Evolutionary conservation across 2,797 vertebrate genomes (phyloP), one percentile per base, ranked within the genome.

Genomic region (Valencia hispanica): DNA sequence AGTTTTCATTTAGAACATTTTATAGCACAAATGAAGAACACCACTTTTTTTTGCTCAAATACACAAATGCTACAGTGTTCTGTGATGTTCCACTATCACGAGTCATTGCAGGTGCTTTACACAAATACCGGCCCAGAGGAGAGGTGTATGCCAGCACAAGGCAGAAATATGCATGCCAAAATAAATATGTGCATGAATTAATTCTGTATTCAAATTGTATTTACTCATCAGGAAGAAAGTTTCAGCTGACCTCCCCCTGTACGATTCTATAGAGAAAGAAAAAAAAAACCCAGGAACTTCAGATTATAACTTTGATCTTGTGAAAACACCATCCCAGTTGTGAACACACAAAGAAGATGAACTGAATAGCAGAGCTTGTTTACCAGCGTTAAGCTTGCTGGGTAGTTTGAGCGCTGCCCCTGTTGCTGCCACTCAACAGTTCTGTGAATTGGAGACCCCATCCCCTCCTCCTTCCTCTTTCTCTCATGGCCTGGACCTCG

Each of bases 351-450:
- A 68, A 45, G 36, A 48, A 70, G 74, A 73, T 66, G 0, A 81
- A 75, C 70, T 71, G 41, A 80, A 83, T 71, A 55, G 71, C 45
- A 43, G 55, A 72, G 71, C 50, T 74, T 71, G 68, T 85, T 85
- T 82, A 72, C 76, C 70, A 79, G 80, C 66, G 48, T 53, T 73
- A 15, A 63, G 75, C 81, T 85, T 72, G 70, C 70, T 80, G 85
- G 83, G 70, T 78, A 73, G 83, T 80, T 70, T 73, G 65, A 73
- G 77, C 79, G 78, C 87, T 84, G 79, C 89, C 87, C 80, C 90
- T 92, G 88, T 89, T 91, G 83, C 90, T 77, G 91, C 92, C 90
- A 92, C 59, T 93, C 90, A 89, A 74, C 83, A 61, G 59, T 55
- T 69, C 68, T 66, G 59, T 80, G 78, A 82, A 85, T 89, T 83